Conservation (phyloP, 2,888 invertebrate species). For the Pachydiplax longipennis region DNA sequence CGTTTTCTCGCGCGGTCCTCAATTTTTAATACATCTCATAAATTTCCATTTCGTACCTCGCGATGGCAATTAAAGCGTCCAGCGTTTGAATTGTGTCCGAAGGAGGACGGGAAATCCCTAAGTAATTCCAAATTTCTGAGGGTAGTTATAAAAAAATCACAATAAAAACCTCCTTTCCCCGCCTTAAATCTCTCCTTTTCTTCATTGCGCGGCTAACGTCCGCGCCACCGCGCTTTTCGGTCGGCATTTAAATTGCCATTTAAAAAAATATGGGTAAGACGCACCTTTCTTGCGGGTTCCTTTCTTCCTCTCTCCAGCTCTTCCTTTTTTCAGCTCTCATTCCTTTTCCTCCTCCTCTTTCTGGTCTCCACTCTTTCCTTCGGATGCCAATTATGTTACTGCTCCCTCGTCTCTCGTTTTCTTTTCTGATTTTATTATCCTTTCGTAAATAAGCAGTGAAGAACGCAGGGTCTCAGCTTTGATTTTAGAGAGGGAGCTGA, state of each 20-base stretch:
- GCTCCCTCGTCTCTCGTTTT: neutral
- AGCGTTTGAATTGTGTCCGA: neutral
- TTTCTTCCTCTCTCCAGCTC: neutral
- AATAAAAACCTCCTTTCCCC: neutral
- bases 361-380: neutral
- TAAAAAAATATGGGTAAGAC: neutral
- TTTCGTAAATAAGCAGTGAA: no score
- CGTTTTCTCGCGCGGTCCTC: neutral
- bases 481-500: no score
- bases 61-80: neutral
- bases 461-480: no score
- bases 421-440: neutral
- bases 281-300: neutral
- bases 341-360: neutral
- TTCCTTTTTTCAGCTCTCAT: neutral
- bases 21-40: neutral
- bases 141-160: neutral
- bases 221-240: neutral
- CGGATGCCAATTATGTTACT: neutral
- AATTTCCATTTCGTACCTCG: neutral
- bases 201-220: constrained; percentile 21
- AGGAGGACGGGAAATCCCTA: neutral
- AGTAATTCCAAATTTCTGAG: neutral
- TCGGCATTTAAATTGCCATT: constrained; percentile 40
- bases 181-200: neutral